These are phyloP conservation scores for Dryobates pubescens DNA, from an alignment of 2,797 vertebrate species.

Conservation along the genomic window DNA sequence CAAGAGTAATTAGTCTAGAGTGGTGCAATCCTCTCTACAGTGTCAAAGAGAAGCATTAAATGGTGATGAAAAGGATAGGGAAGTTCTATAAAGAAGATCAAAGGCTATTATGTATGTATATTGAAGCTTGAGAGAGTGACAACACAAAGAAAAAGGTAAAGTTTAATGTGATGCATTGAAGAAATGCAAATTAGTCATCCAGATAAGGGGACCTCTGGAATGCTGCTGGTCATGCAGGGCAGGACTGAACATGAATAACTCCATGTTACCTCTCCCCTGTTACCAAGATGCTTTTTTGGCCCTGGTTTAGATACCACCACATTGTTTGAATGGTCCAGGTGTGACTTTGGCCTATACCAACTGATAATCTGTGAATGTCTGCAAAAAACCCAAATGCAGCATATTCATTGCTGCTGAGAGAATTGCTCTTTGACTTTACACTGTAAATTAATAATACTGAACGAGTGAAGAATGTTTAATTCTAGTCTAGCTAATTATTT, in stretches of 20 bases:
- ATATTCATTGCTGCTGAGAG: neutral
- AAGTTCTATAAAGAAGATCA: neutral
- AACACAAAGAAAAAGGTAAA: neutral
- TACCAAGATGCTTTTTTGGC: neutral
- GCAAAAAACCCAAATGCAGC: neutral
- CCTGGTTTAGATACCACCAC: neutral
- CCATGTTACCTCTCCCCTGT: neutral
- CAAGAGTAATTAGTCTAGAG: neutral
- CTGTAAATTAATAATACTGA: neutral
- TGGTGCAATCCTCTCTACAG: neutral
- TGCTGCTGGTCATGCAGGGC: neutral
- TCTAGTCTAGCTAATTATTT: neutral
- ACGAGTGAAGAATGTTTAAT: neutral
- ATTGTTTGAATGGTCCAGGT: neutral
- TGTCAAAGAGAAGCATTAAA: neutral
- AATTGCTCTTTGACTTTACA: neutral
- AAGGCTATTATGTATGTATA: accelerated
- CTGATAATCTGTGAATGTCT: neutral
- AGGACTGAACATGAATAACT: too few relatives aligned
- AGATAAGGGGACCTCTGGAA: neutral
- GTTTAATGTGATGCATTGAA: neutral
- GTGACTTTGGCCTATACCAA: neutral
- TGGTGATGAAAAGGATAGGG: neutral
- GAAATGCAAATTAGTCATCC: neutral
- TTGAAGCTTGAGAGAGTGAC: neutral